Percentiles rank a stretch among this genome's conserved stretches.
These are phyloP conservation scores for Druceiella hillmani DNA, from an alignment of 2,888 invertebrate genomes.

Conservation along the genomic window DNA sequence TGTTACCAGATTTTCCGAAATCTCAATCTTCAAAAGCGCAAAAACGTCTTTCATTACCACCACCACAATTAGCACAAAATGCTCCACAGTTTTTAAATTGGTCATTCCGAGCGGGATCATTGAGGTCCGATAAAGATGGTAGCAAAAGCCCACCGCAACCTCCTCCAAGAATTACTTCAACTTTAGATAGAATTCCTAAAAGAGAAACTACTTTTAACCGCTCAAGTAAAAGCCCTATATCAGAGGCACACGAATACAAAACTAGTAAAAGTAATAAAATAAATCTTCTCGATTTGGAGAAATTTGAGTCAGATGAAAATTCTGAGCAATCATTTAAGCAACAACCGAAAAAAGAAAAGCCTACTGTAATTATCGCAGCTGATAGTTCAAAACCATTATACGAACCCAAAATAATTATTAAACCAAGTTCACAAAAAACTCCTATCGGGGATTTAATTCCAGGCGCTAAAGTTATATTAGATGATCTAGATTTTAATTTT, in stretches of 20 bases:
- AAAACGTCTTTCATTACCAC: constrained; percentile 63
- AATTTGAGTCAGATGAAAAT: too few relatives aligned
- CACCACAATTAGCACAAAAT: constrained; percentile 29
- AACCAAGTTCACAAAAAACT: constrained; percentile 44
- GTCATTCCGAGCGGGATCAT: not conserved
- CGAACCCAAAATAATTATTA: constrained; percentile 58
- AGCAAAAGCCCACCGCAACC: constrained; percentile 60
- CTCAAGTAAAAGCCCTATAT: constrained; percentile 4
- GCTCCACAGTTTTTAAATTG: not conserved
- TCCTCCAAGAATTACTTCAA: constrained; percentile 67
- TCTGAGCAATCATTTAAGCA: too few relatives aligned
- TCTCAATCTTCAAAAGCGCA: constrained; percentile 28
- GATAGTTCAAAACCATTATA: constrained; percentile 35
- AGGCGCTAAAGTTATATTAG: constrained; percentile 46
- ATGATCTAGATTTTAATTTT: constrained; percentile 32
- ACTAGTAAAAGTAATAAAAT: constrained; percentile 13
- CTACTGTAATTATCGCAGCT: constrained; percentile 51
- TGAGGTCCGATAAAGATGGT: constrained; percentile 26
- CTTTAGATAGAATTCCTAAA: constrained; percentile 54
- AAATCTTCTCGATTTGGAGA: too few relatives aligned
- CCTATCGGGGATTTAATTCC: constrained; percentile 33
- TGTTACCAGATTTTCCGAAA: constrained; percentile 69
- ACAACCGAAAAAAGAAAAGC: constrained; percentile 34
- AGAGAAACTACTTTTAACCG: not conserved
- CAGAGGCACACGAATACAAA: constrained; percentile 9